Evolutionary conservation across 1,140 invertebrate genomes (phyloP), one percentile per base, ranked within the genome.

Genomic region (Drosophila mojavensis): DNA sequence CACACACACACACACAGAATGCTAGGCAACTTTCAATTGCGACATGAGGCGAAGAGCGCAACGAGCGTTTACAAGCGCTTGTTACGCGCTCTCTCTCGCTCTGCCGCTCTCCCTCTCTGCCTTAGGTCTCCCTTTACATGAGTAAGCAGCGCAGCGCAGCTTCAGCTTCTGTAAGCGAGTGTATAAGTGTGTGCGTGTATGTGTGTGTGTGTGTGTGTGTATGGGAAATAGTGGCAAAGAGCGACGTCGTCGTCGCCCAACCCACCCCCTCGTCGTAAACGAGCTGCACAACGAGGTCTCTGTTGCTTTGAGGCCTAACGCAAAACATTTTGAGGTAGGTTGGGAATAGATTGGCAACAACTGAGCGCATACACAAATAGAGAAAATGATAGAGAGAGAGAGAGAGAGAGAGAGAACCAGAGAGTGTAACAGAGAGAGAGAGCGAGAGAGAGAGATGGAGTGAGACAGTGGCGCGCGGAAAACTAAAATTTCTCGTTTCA

Each of bases 311-410:
- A 82, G 79, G 79, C 82, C 81, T 90, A 91, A 91, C 86, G 81
- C 75, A 91, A 91, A 91, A 88, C 88, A 79, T 84, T 86, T 91
- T 91, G 90, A 91, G 90, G 90, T 91, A 91, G 90, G 90, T 91
- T 91, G 90, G 90, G 90, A 91, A 91, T 91, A 89, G 84, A 89
- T 89, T 89, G 84, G 81, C 84, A 89, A 84, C 84, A 89, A 81
- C 81, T 72, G 77, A 55, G 78, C 75, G 62, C 66, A 84, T 78
- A 81, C 67, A 60, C 58, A 51, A 36, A 70, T 45, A 71, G 15
- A 45, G 50, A 62, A 47, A 47, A 33, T 50, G 48, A 60, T 51
- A 55, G 15, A 45, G 53, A 41, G 30, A 13, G 64, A 24, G 15
- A 45, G 53, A 41, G 30, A 13, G 64, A 24, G 20, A 28, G 13